Percentiles rank a stretch among this genome's conserved stretches.
Conservation (phyloP, 2,888 invertebrate species). For the Agrotis ipsilon region DNA sequence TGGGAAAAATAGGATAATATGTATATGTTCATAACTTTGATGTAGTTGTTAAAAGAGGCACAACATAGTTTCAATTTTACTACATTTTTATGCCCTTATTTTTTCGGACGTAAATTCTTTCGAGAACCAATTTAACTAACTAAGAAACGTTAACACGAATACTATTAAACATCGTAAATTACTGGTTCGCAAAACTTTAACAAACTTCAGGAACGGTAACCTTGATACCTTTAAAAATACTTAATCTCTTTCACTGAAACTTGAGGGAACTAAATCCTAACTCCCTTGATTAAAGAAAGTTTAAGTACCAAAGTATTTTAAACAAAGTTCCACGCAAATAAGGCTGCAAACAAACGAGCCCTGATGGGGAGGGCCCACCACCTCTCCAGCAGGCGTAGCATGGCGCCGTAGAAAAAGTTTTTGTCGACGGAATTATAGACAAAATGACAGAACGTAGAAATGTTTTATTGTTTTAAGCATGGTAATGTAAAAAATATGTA, state of each 20-base stretch:
- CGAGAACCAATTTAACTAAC: too few species aligned
- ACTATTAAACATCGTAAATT: slow-evolving; percentile 21
- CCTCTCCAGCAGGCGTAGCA: too few species aligned
- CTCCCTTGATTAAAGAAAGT: slow-evolving; percentile 28
- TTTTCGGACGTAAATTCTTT: background rate
- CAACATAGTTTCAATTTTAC: background rate
- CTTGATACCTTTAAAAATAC: slow-evolving; percentile 33
- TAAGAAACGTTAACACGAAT: background rate
- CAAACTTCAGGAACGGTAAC: slow-evolving; percentile 15
- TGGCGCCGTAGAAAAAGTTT: too few species aligned
- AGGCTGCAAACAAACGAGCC: slow-evolving; percentile 28
- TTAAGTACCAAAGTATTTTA: slow-evolving; percentile 37
- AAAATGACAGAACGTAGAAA: too few species aligned
- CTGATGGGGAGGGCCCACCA: background rate
- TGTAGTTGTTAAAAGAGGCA: background rate
- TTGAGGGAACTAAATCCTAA: slow-evolving; percentile 25
- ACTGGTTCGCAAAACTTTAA: slow-evolving; percentile 13
- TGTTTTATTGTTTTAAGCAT: too few species aligned
- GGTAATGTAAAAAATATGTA: too few species aligned
- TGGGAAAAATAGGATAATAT: background rate
- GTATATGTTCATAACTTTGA: background rate
- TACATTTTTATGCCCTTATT: background rate
- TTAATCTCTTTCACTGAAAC: slow-evolving; percentile 29
- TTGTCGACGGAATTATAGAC: too few species aligned
- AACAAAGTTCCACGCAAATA: slow-evolving; percentile 24